Conservation (phyloP, 37 sponge, comb jelly and placozoan species). For the Geodia barretti region DNA sequence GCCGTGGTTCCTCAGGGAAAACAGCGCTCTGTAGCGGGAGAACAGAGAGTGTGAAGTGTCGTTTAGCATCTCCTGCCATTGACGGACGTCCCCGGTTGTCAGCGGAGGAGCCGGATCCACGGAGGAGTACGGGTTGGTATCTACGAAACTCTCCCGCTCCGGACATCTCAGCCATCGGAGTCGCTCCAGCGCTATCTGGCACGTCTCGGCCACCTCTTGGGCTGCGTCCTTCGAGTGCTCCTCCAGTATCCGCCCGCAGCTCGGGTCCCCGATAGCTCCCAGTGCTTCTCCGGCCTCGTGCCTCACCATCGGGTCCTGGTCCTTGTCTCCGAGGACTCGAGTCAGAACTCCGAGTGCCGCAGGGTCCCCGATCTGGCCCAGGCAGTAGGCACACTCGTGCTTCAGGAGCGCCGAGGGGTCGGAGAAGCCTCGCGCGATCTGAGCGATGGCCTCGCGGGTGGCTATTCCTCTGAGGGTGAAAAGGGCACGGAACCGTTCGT, state of each 20-base stretch:
- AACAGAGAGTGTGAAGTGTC: slow-evolving; percentile 72
- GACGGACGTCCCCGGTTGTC: slow-evolving; percentile 33
- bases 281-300: slow-evolving; percentile 98
- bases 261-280: slow-evolving; percentile 84
- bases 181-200: slow-evolving; percentile 75
- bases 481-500: slow-evolving; percentile 91
- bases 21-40: slow-evolving; percentile 88
- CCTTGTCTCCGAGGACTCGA: slow-evolving; percentile 69
- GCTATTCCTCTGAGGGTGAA: slow-evolving; percentile 87
- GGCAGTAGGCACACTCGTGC: slow-evolving; percentile 98
- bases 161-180: slow-evolving; percentile 52
- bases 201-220: slow-evolving; percentile 84
- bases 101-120: slow-evolving; percentile 98
- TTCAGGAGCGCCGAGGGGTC: slow-evolving; percentile 90
- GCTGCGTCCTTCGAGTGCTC: slow-evolving; percentile 56
- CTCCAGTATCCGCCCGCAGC: slow-evolving; percentile 13
- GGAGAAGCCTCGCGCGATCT: slow-evolving; percentile 61
- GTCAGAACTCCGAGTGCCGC: slow-evolving; percentile 68
- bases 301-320: slow-evolving; percentile 90
- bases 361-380: slow-evolving; percentile 89
- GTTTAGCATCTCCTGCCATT: slow-evolving; percentile 57
- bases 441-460: slow-evolving; percentile 68
- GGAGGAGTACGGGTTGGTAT: slow-evolving; percentile 76
- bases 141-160: slow-evolving; percentile 33
- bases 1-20: slow-evolving; percentile 87